These are phyloP conservation scores for Palaemon carinicauda DNA, from an alignment of 1,140 invertebrate genomes.

Conservation along the genomic window DNA sequence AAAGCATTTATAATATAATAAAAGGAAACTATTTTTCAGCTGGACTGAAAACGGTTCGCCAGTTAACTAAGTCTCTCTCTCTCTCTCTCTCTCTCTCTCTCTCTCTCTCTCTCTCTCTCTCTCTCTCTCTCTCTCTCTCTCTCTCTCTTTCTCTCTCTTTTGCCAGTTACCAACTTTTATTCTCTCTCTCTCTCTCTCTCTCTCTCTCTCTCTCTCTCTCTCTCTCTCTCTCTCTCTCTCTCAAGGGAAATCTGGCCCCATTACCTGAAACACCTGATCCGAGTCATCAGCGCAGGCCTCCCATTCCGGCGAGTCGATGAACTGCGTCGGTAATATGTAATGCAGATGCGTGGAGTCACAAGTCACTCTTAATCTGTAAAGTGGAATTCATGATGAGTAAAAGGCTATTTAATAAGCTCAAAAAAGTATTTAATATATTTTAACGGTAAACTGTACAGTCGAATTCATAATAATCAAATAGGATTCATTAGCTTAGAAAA, in stretches of 20 bases:
- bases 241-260: neutral
- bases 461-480: no score
- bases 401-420: no score
- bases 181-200: neutral
- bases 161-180: neutral
- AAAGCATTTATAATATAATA: no score
- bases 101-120: no score
- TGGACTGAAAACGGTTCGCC: no score
- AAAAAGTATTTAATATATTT: no score
- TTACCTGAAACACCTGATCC: conserved; percentile 79
- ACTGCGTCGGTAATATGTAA: conserved; percentile 81
- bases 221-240: neutral
- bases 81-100: no score
- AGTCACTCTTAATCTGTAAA: conserved; percentile 77
- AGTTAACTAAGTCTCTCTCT: no score
- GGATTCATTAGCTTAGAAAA: no score
- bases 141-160: conserved; percentile 9
- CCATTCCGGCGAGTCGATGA: conserved; percentile 88
- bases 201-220: neutral
- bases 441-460: no score
- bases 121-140: neutral
- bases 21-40: no score
- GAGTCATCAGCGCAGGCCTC: conserved; percentile 79
- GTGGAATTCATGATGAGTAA: neutral
- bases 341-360: conserved; percentile 84